Conservation (phyloP, 1,140 invertebrate species). For the Asbolus verrucosus region DNA sequence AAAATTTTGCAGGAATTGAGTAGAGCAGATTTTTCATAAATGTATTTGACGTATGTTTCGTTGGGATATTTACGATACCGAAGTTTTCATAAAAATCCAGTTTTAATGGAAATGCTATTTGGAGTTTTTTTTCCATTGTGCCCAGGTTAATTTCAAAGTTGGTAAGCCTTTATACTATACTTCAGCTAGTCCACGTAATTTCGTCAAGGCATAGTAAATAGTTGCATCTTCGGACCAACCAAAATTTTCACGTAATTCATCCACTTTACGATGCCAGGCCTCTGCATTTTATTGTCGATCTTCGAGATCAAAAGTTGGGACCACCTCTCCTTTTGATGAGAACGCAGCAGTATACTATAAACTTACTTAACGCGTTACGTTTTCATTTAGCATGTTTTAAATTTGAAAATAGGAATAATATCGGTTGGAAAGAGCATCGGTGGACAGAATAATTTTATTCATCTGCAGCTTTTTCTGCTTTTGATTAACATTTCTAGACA, state of each 20-base stretch:
- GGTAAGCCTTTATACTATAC: constrained; percentile 60
- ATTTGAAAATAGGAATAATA: too few species aligned
- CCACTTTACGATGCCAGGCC: constrained; percentile 55
- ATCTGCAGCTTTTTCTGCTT: too few species aligned
- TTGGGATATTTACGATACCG: constrained; percentile 26
- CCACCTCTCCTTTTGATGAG: constrained; percentile 2
- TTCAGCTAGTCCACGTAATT: constrained; percentile 59
- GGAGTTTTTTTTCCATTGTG: constrained; percentile 61
- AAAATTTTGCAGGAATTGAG: constrained; percentile 60
- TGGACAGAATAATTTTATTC: too few species aligned
- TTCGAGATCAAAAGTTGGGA: constrained; percentile 28
- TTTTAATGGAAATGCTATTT: constrained; percentile 55
- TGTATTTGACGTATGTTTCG: constrained; percentile 46
- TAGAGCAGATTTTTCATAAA: constrained; percentile 55
- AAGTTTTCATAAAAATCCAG: constrained; percentile 55
- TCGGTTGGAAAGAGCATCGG: too few species aligned
- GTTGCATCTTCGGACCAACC: constrained; percentile 52
- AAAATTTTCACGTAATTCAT: constrained; percentile 54
- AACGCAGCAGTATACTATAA: too few species aligned
- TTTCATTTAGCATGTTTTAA: too few species aligned
- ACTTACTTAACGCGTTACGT: too few species aligned
- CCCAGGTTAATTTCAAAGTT: constrained; percentile 57
- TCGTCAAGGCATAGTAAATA: constrained; percentile 55
- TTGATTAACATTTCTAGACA: too few species aligned
- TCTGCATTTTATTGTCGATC: neutral